Evolutionary conservation across 1,140 invertebrate species (phyloP), one percentile per base, ranked within the genome.

Genomic region (Laodelphax striatellus): DNA sequence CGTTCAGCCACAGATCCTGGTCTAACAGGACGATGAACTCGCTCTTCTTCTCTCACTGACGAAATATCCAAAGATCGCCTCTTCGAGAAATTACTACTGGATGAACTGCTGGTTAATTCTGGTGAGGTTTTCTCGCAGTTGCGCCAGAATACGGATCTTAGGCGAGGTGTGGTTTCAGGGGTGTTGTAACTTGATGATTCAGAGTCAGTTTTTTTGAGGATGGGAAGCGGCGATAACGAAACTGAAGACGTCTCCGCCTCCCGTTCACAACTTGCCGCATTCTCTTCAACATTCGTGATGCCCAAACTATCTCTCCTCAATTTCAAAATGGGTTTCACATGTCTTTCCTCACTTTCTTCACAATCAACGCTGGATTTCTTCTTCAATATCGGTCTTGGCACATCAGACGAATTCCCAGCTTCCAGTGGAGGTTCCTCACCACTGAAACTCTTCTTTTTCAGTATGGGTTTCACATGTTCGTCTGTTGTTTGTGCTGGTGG

Each of bases 331-430:
- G 90, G 88, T 67, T 82, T 85, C 58, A 82, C 85, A 57, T 76
- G 55, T 16, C 61, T 78, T 31, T 85, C 83, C 22, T 85, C 85
- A 61, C 82, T 77, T 66, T 91, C 87, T 58, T 91, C 88, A 6
- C 82, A 82, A 65, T 92, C 90, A 0, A 82, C 82, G 54, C 83
- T 87, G 0, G 85, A 85, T 69, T 90, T 90, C 70, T 92, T 92
- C 68, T 92, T 92, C 9, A 92, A 68, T 68, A 91, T 92, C 1
- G 88, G 87, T 70, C 80, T 84, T 0, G 84, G 83, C 38, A 76
- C 78, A 52, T 82, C 72, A 67, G 57, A 69, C 67, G 56, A 65
- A 64, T 38, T 65, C 63, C 65, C 68, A 5, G 58, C 56, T 28
- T 68, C 60, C 9, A 31, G 44, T 13, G 55, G 17, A 16, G 68